phyloP scores from a whole-genome alignment of 2,113 vertebrate species.

The Tragelaphus buxtoni region DNA sequence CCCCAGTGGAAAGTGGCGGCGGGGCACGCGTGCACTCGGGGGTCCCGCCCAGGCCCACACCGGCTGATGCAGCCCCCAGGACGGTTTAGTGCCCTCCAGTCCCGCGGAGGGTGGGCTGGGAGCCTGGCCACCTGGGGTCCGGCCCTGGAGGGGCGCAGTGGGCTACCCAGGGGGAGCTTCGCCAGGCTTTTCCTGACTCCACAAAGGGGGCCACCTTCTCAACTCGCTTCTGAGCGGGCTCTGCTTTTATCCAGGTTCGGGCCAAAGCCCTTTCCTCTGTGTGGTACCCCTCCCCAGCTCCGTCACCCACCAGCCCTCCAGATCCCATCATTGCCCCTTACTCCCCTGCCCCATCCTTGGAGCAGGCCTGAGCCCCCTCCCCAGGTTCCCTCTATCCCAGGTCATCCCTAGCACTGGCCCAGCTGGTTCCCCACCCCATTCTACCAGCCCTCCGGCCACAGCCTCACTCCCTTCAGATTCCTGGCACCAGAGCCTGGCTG shows the following conservation, averaged over 20 bases:
- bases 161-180: background rate
- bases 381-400: rapidly evolving
- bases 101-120: background rate
- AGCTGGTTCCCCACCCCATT: background rate
- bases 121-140: background rate
- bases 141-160: rapidly evolving
- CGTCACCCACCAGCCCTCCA: background rate
- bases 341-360: background rate
- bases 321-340: background rate
- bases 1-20: background rate
- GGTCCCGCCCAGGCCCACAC: background rate
- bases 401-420: background rate
- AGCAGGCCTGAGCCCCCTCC: background rate
- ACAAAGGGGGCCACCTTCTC: background rate
- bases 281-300: rapidly evolving
- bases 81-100: background rate
- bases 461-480: background rate
- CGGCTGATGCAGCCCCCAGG: background rate
- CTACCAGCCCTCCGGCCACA: background rate
- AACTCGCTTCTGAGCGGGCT: background rate
- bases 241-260: background rate
- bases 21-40: background rate
- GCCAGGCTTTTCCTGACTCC: background rate
- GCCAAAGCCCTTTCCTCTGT: background rate
- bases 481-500: background rate